Evolutionary conservation across 2,888 invertebrate species (phyloP).

Genomic region (Ormyrus thymus): DNA sequence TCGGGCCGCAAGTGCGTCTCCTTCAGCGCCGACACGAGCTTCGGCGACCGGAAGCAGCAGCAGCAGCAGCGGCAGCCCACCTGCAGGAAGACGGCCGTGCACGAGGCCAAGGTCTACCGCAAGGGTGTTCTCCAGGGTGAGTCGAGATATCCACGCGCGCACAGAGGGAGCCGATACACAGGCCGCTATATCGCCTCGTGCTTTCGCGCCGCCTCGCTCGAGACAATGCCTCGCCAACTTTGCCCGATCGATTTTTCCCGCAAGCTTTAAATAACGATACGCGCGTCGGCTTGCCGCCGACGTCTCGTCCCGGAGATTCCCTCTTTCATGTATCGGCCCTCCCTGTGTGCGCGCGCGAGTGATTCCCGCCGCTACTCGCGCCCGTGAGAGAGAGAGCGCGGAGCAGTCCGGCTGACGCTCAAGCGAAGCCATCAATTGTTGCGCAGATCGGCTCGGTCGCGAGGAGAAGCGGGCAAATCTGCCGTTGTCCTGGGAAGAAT

Average conservation of each 20-base stretch:
- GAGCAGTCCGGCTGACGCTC: conserved; percentile 3
- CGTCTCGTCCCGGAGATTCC: too few relatives aligned
- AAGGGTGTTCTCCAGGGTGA: conserved; percentile 71
- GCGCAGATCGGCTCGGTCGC: conserved; percentile 58
- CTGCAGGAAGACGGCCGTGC: conserved; percentile 63
- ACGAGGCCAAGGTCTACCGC: conserved; percentile 70
- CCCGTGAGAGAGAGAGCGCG: not conserved
- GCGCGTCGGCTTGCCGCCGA: too few relatives aligned
- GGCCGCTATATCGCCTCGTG: too few relatives aligned
- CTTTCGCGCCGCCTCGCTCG: too few relatives aligned
- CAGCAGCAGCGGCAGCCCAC: too few relatives aligned
- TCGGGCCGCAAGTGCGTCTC: conserved; percentile 67
- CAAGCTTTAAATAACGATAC: too few relatives aligned
- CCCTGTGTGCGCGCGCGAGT: not conserved
- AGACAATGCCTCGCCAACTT: too few relatives aligned
- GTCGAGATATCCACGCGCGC: not conserved
- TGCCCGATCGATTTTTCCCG: too few relatives aligned
- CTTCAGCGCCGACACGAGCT: conserved; percentile 71
- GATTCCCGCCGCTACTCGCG: not conserved
- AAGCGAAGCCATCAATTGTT: conserved; percentile 48
- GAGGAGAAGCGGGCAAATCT: conserved; percentile 59
- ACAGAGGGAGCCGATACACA: not conserved
- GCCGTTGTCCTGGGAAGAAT: conserved; percentile 55
- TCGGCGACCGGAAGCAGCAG: conserved; percentile 48
- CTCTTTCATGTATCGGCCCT: too few relatives aligned